Conservation (phyloP, 1,140 invertebrate species). For the Copidosoma floridanum region DNA sequence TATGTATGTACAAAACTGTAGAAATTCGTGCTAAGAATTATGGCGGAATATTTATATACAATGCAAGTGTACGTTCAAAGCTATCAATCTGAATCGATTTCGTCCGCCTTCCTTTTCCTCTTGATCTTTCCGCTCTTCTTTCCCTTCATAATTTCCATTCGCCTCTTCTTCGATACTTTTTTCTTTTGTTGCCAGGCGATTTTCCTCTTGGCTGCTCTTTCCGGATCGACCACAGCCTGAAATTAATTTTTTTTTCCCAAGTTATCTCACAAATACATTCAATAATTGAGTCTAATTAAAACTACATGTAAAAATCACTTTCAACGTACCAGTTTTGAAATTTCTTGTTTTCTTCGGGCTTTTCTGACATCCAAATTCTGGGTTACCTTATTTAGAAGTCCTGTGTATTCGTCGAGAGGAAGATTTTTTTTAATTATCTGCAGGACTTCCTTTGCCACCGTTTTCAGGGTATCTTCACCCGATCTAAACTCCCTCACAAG, state of each 20-base stretch:
- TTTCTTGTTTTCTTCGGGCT: constrained; percentile 69
- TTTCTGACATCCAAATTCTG: constrained; percentile 62
- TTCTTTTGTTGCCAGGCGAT: constrained; percentile 74
- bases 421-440: constrained; percentile 66
- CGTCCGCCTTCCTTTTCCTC: constrained; percentile 34
- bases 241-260: constrained; percentile 37
- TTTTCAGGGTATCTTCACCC: constrained; percentile 57
- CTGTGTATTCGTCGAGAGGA: constrained; percentile 65
- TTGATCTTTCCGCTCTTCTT: constrained; percentile 47
- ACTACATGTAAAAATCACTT: not conserved
- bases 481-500: constrained; percentile 70
- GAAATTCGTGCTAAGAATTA: too few species aligned
- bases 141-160: constrained; percentile 60
- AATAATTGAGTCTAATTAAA: too few species aligned
- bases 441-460: constrained; percentile 67
- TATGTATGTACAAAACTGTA: too few species aligned
- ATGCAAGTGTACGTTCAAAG: not conserved
- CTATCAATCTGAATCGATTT: constrained; percentile 38
- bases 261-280: too few species aligned
- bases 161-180: constrained; percentile 71
- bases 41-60: constrained; percentile 19
- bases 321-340: constrained; percentile 56
- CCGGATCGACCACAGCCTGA: constrained; percentile 72
- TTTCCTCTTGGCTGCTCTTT: constrained; percentile 74
- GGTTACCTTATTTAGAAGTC: constrained; percentile 60